Base-by-base conservation (phyloP, 1,140 invertebrate genomes). In the Drosophila setifemur region DNA sequence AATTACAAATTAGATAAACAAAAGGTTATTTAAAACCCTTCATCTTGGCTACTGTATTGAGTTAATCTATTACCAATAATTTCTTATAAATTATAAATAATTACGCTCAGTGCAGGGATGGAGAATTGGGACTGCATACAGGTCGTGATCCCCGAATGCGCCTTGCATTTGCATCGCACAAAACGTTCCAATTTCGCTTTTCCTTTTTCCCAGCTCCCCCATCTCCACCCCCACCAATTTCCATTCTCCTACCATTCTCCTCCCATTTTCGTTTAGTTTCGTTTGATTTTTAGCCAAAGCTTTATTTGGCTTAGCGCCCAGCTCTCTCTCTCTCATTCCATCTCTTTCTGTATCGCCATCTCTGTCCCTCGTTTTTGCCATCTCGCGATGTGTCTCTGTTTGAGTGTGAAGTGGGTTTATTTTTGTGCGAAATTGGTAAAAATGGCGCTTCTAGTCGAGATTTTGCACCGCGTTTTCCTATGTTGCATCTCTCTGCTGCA, bases 261-360 rank as follows among this genome's bases (percentile, higher is more conserved):
- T n/a, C n/a, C n/a, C n/a, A n/a, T n/a, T n/a, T 25, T 31, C 64
- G 54, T 28, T 33, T 7, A 16, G 54, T 42, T 68, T 78, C 63
- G 73, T 78, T 82, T 73, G 73, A 77, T 69, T 83, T 70, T 83
- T 64, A 53, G 50, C 35, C 39, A 42, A 53, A 58, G 78, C 77
- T 73, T 83, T 76, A 73, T 76, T 73, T 63, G 60, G 73, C 72
- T 82, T 76, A 82, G 58, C 40, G 35, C 47, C 39, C 18, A 50
- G 39, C 16, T 45, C 19, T 23, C 47, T 39, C 49, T 44, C 26
- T 52, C 21, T 35, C 18, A 16, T 1, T 3, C 54, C 31, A 26
- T 33, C 19, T 14, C 18, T 9, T 4, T 14, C 44, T 4, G 33
- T 14, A 18, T 48, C 14, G 9, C 43, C 43, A 12, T 12, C 47